These are phyloP conservation scores for Hetaerina titia DNA, from an alignment of 2,888 invertebrate species.

Conservation along the genomic window DNA sequence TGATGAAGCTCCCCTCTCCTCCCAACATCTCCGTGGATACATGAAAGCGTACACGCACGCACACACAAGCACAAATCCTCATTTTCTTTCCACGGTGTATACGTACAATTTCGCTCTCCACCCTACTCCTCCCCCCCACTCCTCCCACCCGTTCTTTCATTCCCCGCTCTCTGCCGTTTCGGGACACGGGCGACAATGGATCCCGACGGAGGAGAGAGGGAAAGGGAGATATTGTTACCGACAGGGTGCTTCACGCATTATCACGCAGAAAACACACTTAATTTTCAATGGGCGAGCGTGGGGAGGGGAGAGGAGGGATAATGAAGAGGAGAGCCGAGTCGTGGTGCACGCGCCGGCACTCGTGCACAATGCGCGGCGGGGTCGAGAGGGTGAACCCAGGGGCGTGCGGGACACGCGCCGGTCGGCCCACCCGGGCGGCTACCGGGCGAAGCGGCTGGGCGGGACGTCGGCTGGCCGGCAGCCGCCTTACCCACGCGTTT, in stretches of 20 bases:
- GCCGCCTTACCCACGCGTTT: background rate
- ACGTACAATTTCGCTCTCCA: background rate
- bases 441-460: background rate
- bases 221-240: constrained; percentile 1
- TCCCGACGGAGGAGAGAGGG: background rate
- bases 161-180: constrained; percentile 11
- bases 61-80: background rate
- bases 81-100: background rate
- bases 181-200: constrained; percentile 12
- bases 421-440: background rate
- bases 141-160: background rate
- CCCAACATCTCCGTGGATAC: background rate
- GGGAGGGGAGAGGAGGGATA: background rate
- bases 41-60: background rate
- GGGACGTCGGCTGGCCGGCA: background rate
- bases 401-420: constrained; percentile 26
- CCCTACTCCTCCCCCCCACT: background rate
- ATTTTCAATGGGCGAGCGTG: background rate
- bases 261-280: constrained; percentile 43
- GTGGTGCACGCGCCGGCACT: constrained; percentile 46
- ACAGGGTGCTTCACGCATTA: constrained; percentile 18
- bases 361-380: constrained; percentile 20
- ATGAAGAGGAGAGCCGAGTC: constrained; percentile 13
- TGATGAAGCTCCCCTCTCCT: background rate
- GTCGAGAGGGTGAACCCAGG: background rate